Evolutionary conservation across 2,113 vertebrate species (phyloP).

Genomic region (Phalacrocorax carbo): DNA sequence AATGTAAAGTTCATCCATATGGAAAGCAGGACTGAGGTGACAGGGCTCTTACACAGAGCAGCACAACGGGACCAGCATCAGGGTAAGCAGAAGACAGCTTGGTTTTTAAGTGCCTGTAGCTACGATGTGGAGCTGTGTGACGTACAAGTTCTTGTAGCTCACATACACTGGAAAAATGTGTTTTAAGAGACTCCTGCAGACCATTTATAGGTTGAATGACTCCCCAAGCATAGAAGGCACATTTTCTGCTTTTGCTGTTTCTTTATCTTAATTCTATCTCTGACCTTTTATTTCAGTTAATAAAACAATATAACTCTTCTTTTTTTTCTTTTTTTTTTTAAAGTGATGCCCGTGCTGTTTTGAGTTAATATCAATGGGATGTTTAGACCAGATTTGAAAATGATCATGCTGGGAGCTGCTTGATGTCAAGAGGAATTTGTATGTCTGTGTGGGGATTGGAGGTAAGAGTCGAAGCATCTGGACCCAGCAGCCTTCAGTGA

Average conservation of each 20-base stretch:
- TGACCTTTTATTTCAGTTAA: background rate
- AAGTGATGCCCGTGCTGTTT: accelerated
- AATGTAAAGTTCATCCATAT: background rate
- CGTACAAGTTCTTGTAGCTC: background rate
- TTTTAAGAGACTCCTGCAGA: background rate
- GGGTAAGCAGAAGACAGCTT: background rate
- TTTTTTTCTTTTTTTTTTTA: background rate
- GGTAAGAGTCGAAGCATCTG: background rate
- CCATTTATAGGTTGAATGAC: background rate
- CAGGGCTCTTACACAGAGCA: background rate
- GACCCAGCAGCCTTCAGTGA: accelerated
- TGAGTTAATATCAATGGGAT: background rate
- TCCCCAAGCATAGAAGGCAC: background rate
- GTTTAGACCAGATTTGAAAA: background rate
- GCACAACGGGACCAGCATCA: background rate
- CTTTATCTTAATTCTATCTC: background rate
- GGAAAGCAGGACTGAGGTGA: background rate
- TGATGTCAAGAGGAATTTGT: background rate
- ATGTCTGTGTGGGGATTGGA: background rate
- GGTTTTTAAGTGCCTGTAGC: background rate
- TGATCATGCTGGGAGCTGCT: background rate
- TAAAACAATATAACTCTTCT: background rate
- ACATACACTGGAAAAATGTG: background rate
- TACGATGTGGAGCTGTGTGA: background rate
- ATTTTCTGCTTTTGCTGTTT: background rate